Evolutionary conservation across 2,888 invertebrate genomes (phyloP), one percentile per base, ranked within the genome.

Genomic region (Cryptocheilus praepositus): DNA sequence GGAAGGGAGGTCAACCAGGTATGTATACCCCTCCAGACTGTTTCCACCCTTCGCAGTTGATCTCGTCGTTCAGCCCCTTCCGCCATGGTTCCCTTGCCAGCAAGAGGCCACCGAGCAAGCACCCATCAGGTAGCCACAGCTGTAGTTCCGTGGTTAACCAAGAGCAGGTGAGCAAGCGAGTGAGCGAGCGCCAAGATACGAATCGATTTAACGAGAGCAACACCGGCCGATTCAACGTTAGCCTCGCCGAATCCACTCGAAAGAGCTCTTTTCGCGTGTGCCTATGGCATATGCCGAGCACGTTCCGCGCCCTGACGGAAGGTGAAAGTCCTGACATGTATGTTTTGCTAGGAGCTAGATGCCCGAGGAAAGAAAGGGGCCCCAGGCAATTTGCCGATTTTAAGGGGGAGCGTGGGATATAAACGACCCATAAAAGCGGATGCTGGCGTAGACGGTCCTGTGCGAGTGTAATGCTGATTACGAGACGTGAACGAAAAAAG

Each of bases 181-280:
- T 11, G 13, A 36, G 11, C 56, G 63, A 70, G 70, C 67, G 64
- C 44, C 66, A 71, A 79, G 79, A 80, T 80, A 70, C 70, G 73
- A 81, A 83, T 82, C 82, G 81, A 83, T 83, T 80, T 77, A 76
- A 77, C 77, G 71, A 64, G 51, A 64, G 51, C 70, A 76, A 82
- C 73, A 66, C 61, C 75, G 67, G 73, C 72, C 74, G 76, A 78
- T 78, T 71, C 74, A 64, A 66, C 67, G 3, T 61, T 62, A 66
- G 70, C 45, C 68, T 57, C 21, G 46, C 59, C 21, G 46, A 13
- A 28, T 44, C 59, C 61, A 62, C 25, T 57, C 54, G 71, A 74
- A 63, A 67, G 67, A 62, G 57, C 61, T 64, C 64, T 51, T 60
- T 59, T 51, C 51, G 2, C 5, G 25, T 2, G 25, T 25, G 55